A percentile compares a stretch with the other conserved stretches of the same genome.
Evolutionary conservation across 1,140 invertebrate species (phyloP).

Genomic region (Globodera ellingtonae): DNA sequence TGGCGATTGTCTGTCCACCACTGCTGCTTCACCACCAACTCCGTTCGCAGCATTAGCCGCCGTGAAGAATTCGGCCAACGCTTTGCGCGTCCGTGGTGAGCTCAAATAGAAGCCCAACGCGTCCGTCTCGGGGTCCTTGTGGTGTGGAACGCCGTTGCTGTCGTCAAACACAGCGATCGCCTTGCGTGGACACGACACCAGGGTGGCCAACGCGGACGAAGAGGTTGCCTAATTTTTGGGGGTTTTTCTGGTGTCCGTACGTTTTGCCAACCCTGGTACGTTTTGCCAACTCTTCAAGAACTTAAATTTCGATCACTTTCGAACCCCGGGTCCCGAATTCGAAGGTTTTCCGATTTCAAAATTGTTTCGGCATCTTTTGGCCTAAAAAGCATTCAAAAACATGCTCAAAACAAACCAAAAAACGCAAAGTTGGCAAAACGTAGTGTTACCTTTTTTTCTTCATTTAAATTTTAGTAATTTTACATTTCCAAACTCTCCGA

Average conservation of each 20-base stretch:
- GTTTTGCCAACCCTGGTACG: no score
- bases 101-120: conserved; percentile 43
- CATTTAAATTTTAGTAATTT: background rate
- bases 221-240: conserved; percentile 10
- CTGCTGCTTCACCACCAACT: background rate
- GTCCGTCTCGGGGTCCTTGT: conserved; percentile 41
- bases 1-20: background rate
- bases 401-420: no score
- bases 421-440: no score
- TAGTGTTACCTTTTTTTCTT: no score
- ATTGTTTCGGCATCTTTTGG: no score
- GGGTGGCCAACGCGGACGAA: conserved; percentile 7
- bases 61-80: conserved; percentile 10
- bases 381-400: no score
- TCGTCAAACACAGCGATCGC: conserved; percentile 12
- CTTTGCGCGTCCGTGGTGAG: conserved; percentile 27
- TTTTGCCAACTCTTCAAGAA: no score
- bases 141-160: conserved; percentile 11
- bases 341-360: no score
- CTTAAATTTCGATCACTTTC: no score
- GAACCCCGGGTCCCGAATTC: no score
- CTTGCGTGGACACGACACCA: conserved; percentile 12
- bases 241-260: no score
- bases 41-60: background rate
- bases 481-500: background rate